phyloP scores from a whole-genome alignment of 92 coral and sea anemone species.

The Paramuricea clavata region DNA sequence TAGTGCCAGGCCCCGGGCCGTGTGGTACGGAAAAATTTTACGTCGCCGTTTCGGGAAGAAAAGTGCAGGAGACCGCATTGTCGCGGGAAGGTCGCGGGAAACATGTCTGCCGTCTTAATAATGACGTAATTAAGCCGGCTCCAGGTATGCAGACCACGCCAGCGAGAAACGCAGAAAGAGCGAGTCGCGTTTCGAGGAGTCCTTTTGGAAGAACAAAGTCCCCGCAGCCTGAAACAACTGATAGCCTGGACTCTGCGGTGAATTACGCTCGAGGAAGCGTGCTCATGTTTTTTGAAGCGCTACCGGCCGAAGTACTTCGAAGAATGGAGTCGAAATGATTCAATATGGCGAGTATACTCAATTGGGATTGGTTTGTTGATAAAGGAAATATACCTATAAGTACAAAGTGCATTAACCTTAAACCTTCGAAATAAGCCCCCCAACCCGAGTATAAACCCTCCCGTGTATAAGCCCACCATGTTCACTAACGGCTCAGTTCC shows the following conservation, averaged over 20 bases:
- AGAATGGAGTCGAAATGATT: slow-evolving; percentile 49
- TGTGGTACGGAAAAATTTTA: slow-evolving; percentile 87
- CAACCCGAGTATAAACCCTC: too few species aligned
- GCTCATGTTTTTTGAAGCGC: slow-evolving; percentile 46
- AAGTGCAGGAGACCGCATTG: slow-evolving; percentile 55
- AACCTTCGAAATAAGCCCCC: too few species aligned
- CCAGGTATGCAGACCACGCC: slow-evolving; percentile 4
- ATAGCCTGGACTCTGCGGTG: neutral
- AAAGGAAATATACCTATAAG: neutral
- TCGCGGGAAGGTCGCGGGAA: slow-evolving; percentile 30
- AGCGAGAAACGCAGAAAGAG: slow-evolving; percentile 12
- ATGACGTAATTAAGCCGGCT: slow-evolving; percentile 36
- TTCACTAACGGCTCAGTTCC: too few species aligned
- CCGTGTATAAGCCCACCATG: too few species aligned
- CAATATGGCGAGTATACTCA: slow-evolving; percentile 9
- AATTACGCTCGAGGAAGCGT: slow-evolving; percentile 28
- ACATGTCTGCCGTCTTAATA: slow-evolving; percentile 25
- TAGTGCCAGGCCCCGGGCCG: slow-evolving; percentile 87
- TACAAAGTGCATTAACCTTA: too few species aligned
- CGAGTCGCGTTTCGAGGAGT: slow-evolving; percentile 27
- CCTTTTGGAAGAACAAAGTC: slow-evolving; percentile 29
- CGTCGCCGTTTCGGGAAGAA: slow-evolving; percentile 90
- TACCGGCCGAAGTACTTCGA: slow-evolving; percentile 24
- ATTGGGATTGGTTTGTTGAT: neutral
- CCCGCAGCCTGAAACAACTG: neutral